phyloP scores from a whole-genome alignment of 2,888 invertebrate genomes.

The Ethmia dodecea region DNA sequence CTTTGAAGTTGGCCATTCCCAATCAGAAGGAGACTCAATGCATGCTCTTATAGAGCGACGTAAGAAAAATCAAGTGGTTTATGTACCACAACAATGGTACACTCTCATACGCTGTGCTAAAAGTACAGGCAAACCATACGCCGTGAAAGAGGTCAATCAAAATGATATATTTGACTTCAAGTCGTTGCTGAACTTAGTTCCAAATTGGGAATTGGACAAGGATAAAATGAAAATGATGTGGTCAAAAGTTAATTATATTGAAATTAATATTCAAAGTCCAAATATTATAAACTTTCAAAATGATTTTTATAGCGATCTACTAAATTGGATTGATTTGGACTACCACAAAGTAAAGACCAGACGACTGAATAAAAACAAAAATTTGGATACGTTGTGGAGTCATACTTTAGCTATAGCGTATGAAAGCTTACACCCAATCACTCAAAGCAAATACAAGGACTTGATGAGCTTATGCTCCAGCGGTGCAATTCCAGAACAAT shows the following conservation, averaged over 20 bases:
- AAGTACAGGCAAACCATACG: conserved; percentile 5
- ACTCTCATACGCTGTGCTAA: conserved; percentile 5
- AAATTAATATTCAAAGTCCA: background rate
- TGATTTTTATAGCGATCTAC: background rate
- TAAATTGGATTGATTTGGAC: background rate
- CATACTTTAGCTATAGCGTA: conserved; percentile 1
- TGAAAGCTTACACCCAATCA: conserved; percentile 3
- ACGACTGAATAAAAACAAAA: background rate
- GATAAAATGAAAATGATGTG: conserved; percentile 2
- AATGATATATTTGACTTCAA: conserved; percentile 5
- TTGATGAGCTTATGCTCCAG: conserved; percentile 2
- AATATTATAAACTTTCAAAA: background rate
- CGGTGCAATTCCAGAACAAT: background rate
- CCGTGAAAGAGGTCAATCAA: conserved; percentile 6
- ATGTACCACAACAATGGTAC: conserved; percentile 7
- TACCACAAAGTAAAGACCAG: background rate
- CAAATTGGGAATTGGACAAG: conserved; percentile 3
- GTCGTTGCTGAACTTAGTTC: background rate
- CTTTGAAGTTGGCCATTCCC: background rate
- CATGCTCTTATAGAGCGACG: background rate
- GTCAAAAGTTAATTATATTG: background rate
- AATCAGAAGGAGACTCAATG: background rate
- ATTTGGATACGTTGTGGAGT: background rate
- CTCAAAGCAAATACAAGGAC: conserved; percentile 4
- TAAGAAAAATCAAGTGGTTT: conserved; percentile 2